Conservation (phyloP, 2,888 invertebrate species). For the Lochmaea crataegi region DNA sequence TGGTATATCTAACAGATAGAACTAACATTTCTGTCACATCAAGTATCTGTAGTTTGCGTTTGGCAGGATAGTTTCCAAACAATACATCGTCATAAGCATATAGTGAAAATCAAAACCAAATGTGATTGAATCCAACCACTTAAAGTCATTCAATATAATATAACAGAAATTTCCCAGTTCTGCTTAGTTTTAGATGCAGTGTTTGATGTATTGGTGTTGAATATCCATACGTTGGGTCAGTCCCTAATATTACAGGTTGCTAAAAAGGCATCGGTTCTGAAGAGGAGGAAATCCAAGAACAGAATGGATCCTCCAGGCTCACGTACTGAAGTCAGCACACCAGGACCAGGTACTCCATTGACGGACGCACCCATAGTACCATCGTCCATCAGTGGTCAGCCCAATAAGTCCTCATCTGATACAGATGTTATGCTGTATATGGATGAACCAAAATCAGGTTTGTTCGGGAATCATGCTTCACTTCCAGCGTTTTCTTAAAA, state of each 20-base stretch:
- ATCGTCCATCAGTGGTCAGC: slow-evolving; percentile 40
- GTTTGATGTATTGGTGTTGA: slow-evolving; percentile 65
- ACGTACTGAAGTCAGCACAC: slow-evolving; percentile 49
- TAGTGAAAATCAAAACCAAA: background rate
- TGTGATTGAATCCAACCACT: too few relatives aligned
- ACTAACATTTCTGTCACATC: too few relatives aligned
- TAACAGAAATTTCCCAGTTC: background rate
- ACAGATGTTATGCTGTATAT: slow-evolving; percentile 75
- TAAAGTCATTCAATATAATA: background rate
- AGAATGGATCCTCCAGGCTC: slow-evolving; percentile 69
- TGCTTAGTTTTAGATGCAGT: slow-evolving; percentile 63
- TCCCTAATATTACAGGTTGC: slow-evolving; percentile 79
- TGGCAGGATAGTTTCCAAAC: too few relatives aligned
- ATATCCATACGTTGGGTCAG: slow-evolving; percentile 69
- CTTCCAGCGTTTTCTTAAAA: background rate
- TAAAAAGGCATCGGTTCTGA: slow-evolving; percentile 79
- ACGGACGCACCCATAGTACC: slow-evolving; percentile 49
- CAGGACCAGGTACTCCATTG: slow-evolving; percentile 52
- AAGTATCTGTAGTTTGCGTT: too few relatives aligned
- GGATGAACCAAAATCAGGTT: slow-evolving; percentile 73
- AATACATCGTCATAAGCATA: too few relatives aligned
- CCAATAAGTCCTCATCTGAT: slow-evolving; percentile 68
- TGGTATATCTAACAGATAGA: too few relatives aligned
- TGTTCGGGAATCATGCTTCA: slow-evolving; percentile 18
- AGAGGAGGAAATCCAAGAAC: slow-evolving; percentile 76